Base-by-base conservation (phyloP, 2,797 vertebrate genomes). In the Jordanella pulchra region DNA sequence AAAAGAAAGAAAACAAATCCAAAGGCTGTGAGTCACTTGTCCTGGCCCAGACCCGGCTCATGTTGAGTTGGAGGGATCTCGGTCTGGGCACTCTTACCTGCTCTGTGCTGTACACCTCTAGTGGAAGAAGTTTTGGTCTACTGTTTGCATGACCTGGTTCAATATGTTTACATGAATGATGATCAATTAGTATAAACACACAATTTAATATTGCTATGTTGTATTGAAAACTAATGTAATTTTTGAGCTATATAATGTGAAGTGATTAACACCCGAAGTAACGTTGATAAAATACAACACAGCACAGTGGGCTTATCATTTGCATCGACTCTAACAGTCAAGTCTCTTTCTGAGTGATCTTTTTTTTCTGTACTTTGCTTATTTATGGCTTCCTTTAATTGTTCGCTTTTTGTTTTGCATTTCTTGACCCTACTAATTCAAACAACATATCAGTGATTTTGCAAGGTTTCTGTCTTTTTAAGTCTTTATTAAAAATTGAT, bases 121-220 rank as follows among this genome's bases (percentile, higher is more conserved):
- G 92, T 93, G 91, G 93, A 95, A 92, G 89, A 93, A 67, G 89
- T 93, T 91, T 92, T 90, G 92, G 88, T 94, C 93, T 93, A 92
- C 89, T 92, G 93, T 95, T 92, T 95, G 94, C 94, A 95, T 95
- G 95, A 95, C 91, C 94, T 93, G 91, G 92, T 95, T 87, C 90
- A 93, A 90, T 93, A 93, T 94, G 93, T 95, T 94, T 95, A 95
- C 94, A 95, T 94, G 92, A 95, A 92, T 92, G 92, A 94, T 88
- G 91, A 90, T 92, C 82, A 89, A 91, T 93, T 91, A 89, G 80
- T 91, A 92, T 89, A 89, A 89, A 92, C 79, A 87, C 86, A 91
- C 89, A 78, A 91, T 88, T 63, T 91, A 89, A 91, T 91, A 87
- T 90, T 89, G 93, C 90, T 91, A 88, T 94, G 90, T 92, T 89